Base-by-base conservation (phyloP, 2,888 invertebrate species). In the Hirtodrosophila alboralis region DNA sequence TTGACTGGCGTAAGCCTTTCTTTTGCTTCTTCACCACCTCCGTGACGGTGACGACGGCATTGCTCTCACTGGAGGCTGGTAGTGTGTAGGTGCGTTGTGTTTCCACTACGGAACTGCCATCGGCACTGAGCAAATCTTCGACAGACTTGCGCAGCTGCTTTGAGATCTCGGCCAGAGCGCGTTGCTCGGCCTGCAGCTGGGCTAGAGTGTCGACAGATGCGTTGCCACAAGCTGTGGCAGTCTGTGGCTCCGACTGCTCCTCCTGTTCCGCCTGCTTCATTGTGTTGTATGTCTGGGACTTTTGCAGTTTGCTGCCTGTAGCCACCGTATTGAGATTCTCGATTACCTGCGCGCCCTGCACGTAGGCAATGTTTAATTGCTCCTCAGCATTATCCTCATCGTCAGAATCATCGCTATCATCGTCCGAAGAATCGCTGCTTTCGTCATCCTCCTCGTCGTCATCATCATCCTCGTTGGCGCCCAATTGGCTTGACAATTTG, bases 341-440 rank as follows among this genome's bases (percentile, higher is more conserved):
- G 68, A 89, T 90, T 21, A 91, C 89, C 72, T 89, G 86, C 45
- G 90, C 90, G 38, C 86, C 88, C 68, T 90, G 90, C 27, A 89
- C 85, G 59, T 88, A 88, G 34, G 83, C 77, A 23, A 81, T 74
- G 53, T 87, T 85, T 52, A 86, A 61, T 45, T 80, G 80, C 44
- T 80, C 60, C 10, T 63, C 64, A 8, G 62, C 71, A 18, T 83
- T 86, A 52, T 84, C 79, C 51, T 84, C 87, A 12, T 85, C 88
- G 6, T 86, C 86, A 18, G 77, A 78, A 34, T 86, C 78, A 10
- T 78, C 86, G 26, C 85, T 81, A 4, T 85, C 84, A 37, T 83
- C 80, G 21, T 87, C 86, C 8, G 69, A 70, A 14, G 78, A 76
- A 31, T 86, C 84, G 6, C 75, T 85, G 10, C 75, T 86, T 4